Evolutionary conservation across 2,888 invertebrate genomes (phyloP), one percentile per base, ranked within the genome.

Genomic region (Boloria selene): DNA sequence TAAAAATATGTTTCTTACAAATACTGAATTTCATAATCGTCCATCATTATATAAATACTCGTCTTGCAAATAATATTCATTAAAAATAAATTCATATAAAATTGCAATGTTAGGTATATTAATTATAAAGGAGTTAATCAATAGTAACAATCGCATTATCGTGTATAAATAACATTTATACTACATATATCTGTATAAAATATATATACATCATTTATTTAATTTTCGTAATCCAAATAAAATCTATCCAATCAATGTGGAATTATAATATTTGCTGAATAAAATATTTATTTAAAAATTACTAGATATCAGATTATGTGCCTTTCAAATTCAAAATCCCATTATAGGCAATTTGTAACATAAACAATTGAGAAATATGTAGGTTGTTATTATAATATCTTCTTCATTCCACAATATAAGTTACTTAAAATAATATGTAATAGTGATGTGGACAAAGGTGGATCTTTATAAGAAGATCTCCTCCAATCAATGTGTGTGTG

Each of bases 71-170:
- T 49, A 38, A n/a, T 59, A 59, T 59, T 59, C 59, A 59, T 31
- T 59, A 59, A 49, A 59, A 38, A 3, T 59, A 31, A 49, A 59
- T 59, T 59, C 17, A 47, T 59, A 50, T 49, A 49, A 16, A 59
- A 47, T 50, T 31, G 17, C 49, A 59, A 49, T 49, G 26, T 31
- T 49, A 38, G 31, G 31, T 10, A 38, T 45, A 56, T 45, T 22
- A 22, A 22, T 2, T 22, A 56, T 45, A n/a, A 56, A 56, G 4
- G 1, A 22, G 45, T 56, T 56, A 45, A 56, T 59, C 17, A 59
- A 49, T 59, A 59, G 31, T 59, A 59, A 38, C 22, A 49, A 49
- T 49, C 26, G 5, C 31, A 31, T 31, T 50, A 38, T 49, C 26
- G 16, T 47, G 10, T 49, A 47, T 58, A n/a, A 13, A 56, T 56